Base-by-base conservation (phyloP, 1,140 invertebrate species). In the Eufriesea mexicana region DNA sequence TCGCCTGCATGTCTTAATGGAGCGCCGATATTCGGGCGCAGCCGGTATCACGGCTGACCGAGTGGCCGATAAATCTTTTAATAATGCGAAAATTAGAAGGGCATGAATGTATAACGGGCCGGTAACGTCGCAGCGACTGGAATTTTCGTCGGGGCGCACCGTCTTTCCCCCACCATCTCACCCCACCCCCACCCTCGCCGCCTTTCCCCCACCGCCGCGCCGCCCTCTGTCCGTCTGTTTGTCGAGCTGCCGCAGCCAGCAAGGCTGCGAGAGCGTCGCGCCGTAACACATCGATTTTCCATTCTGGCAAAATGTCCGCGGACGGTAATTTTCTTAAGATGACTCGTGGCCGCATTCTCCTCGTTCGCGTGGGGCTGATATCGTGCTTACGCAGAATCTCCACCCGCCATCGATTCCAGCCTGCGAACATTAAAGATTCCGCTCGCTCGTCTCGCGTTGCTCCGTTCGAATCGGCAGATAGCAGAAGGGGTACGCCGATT, bases 211-310 rank as follows among this genome's bases (percentile, higher is more conserved):
- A 6, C 28, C 28, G 8, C 10, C 23, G 14, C 42, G 2, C 7
- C 16, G 14, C 12, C 12, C 55, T 20, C n/a, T 28, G 5, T 14
- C 25, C 5, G 10, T 25, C 59, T n/a, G 20, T 20, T 7, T 57
- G 20, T 57, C 55, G 55, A 57, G 28, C 45, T 68, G 55, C 23
- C 49, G 54, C 54, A 55, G 71, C 35, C 71, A 59, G 72, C 49
- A 66, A 42, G 45, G 70, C 18, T 49, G 57, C 78, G 79, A 59
- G 55, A 82, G 86, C 86, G 66, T 79, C 73, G 59, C 68, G 59
- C 68, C 79, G 66, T 84, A 82, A 86, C 84, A 86, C 75, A 91
- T 91, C 89, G 90, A 91, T 90, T 89, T 90, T 87, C 84, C 83
- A 89, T 84, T 90, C 86, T 85, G 79, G 87, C 86, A 86, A 79